These are phyloP conservation scores for Phoxinus phoxinus DNA, from an alignment of 2,113 vertebrate genomes.

Conservation along the genomic window DNA sequence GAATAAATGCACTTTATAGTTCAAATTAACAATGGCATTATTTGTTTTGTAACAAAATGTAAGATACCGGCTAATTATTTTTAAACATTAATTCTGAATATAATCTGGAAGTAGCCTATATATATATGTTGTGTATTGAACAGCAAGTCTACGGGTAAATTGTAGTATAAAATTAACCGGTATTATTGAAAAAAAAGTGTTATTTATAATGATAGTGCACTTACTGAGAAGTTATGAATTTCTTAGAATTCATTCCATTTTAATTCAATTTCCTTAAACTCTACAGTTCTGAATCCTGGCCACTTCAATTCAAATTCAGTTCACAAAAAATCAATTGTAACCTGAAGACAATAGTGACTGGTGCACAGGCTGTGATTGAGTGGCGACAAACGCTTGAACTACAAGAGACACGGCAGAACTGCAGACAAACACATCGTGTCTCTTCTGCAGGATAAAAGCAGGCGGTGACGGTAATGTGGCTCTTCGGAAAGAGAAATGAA, in stretches of 20 bases:
- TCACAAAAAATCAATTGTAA: not conserved
- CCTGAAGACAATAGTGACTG: not conserved
- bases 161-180: too few relatives aligned
- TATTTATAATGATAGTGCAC: not conserved
- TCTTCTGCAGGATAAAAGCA: conserved; percentile 1
- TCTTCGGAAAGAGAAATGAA: conserved; percentile 29
- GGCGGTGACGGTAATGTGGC: not conserved
- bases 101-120: not conserved
- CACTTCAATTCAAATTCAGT: not conserved
- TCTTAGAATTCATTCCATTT: not conserved
- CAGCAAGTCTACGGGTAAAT: not conserved
- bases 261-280: not conserved
- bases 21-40: too few relatives aligned
- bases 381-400: not conserved
- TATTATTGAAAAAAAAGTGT: not conserved
- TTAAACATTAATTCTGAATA: not conserved
- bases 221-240: not conserved
- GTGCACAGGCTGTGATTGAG: not conserved
- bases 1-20: too few relatives aligned
- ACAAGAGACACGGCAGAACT: too few relatives aligned
- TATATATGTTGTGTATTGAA: not conserved
- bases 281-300: not conserved
- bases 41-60: too few relatives aligned
- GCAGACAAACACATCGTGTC: conserved; percentile 1
- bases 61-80: too few relatives aligned